phyloP scores from a whole-genome alignment of 2,113 vertebrate genomes.

The Lagopus muta region DNA sequence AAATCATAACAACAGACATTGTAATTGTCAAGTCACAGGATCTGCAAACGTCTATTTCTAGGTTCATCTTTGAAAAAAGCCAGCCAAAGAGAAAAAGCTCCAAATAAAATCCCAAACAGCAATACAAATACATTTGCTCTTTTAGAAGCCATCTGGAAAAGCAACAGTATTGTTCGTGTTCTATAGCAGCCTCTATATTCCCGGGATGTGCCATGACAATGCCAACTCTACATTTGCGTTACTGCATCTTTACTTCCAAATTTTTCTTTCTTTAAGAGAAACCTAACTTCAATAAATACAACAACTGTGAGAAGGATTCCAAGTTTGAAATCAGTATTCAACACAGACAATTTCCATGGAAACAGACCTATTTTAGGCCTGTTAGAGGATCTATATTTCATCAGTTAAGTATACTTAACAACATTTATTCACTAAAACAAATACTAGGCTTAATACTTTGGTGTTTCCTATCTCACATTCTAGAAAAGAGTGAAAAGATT shows the following conservation, averaged over 20 bases:
- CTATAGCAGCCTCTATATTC: slow-evolving; percentile 33
- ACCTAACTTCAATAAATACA: background rate
- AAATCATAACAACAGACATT: background rate
- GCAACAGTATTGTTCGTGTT: slow-evolving; percentile 46
- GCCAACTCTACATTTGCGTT: background rate
- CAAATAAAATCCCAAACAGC: slow-evolving; percentile 48
- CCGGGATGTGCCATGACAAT: slow-evolving; percentile 4
- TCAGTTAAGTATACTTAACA: background rate
- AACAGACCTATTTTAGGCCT: slow-evolving; percentile 39
- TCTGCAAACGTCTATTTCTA: slow-evolving; percentile 25
- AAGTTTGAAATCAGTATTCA: background rate
- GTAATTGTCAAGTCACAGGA: slow-evolving; percentile 47
- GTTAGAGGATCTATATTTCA: slow-evolving; percentile 46
- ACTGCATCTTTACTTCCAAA: background rate
- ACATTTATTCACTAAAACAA: slow-evolving; percentile 29
- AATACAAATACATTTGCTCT: slow-evolving; percentile 50
- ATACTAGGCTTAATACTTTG: background rate
- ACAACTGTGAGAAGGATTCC: background rate
- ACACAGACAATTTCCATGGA: slow-evolving; percentile 3
- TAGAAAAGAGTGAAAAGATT: slow-evolving; percentile 33
- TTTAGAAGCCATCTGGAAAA: slow-evolving; percentile 66
- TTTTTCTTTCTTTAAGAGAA: background rate
- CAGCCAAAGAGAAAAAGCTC: slow-evolving; percentile 36
- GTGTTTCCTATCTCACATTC: slow-evolving; percentile 1
- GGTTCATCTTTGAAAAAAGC: background rate